Base-by-base conservation (phyloP, 1,140 invertebrate species). In the Cyclargus thomasi region DNA sequence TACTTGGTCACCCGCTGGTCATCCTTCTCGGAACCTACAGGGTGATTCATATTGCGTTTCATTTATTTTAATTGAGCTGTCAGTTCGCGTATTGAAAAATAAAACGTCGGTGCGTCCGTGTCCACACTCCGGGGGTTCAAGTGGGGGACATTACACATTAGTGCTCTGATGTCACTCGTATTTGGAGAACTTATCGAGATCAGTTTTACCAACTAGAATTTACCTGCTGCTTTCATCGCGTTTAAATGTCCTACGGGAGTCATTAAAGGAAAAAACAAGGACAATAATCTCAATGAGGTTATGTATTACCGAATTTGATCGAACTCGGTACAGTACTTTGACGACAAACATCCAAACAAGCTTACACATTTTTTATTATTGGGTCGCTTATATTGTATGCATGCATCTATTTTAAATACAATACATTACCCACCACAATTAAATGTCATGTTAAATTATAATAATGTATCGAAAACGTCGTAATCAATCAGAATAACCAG, bases 11-110 rank as follows among this genome's bases (percentile, higher is more conserved):
- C 75, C 75, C 71, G 75, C 75, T 76, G 75, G 36, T 63, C 36
- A 67, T 35, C 67, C 74, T 78, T 81, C 76, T 70, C 17, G 62
- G 79, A 79, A 68, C 70, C 69, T 67, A 74, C 75, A 73, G 75
- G 71, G 47, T 79, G 76, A 75, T 74, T 76, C 78, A 76, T 71
- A 69, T 77, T 78, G 69, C 67, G 67, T 73, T 75, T 70, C 75
- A 72, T 77, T 75, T 79, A 77, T 77, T 77, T 79, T 78, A 80
- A 80, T 80, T 78, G 78, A 80, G 74, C 74, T 77, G 76, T 80
- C 78, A 74, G 69, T 74, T 68, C 67, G 67, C 53, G 68, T 73
- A 73, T 71, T 73, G 70, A 75, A 77, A 79, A 74, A 75, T 76
- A 75, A 77, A 75, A 79, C 63, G 69, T 74, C 69, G 59, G 67